Conservation (phyloP, 2,888 invertebrate genomes). For the Mantis religiosa region DNA sequence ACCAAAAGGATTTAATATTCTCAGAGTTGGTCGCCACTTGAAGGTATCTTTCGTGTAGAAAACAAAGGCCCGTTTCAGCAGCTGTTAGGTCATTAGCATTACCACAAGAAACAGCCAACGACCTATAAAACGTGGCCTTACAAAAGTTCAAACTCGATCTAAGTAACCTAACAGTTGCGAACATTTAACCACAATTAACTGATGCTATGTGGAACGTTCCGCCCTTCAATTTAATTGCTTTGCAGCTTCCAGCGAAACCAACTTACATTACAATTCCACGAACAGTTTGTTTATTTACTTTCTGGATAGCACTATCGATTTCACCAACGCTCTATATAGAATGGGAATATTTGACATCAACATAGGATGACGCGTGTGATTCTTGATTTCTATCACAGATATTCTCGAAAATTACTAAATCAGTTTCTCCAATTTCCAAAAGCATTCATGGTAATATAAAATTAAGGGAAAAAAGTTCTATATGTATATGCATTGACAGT, state of each 20-base stretch:
- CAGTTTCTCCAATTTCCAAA: too few species aligned
- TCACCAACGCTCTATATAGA: background rate
- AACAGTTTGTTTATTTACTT: background rate
- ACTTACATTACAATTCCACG: background rate
- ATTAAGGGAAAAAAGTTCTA: too few species aligned
- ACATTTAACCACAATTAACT: background rate
- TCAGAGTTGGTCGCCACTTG: too few species aligned
- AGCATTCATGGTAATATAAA: too few species aligned
- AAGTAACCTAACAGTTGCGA: background rate
- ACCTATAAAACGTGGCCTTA: background rate
- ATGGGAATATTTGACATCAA: too few species aligned
- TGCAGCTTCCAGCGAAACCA: background rate
- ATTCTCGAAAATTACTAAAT: too few species aligned
- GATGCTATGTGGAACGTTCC: background rate
- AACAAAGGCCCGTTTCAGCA: background rate
- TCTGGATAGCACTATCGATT: background rate
- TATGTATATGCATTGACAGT: too few species aligned
- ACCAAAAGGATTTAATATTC: too few species aligned
- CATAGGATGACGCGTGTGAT: too few species aligned
- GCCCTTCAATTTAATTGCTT: background rate
- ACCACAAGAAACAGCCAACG: background rate
- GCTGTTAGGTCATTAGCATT: background rate
- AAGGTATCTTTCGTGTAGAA: background rate
- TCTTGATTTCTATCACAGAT: too few species aligned
- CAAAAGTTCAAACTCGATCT: background rate